A percentile compares a stretch with the other conserved stretches of the same genome.
Evolutionary conservation across 2,797 vertebrate genomes (phyloP).

Genomic region (Rhinogobio ventralis): DNA sequence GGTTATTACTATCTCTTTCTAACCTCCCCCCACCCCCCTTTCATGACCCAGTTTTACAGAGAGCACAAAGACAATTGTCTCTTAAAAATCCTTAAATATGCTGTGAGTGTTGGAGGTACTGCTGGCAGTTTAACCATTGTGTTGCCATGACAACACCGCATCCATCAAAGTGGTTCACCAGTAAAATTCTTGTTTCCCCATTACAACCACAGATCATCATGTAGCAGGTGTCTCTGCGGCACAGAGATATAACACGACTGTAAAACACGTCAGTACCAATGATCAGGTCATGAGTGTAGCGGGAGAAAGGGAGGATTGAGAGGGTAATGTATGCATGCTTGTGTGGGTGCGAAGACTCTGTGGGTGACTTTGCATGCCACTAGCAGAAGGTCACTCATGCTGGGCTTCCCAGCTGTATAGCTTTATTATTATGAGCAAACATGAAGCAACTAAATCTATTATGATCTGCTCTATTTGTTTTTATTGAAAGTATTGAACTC

Average conservation of each 20-base stretch:
- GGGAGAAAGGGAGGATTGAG: constrained; percentile 51
- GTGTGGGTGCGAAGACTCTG: constrained; percentile 51
- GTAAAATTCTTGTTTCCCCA: constrained; percentile 50
- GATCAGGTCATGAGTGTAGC: constrained; percentile 55
- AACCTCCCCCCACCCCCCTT: not conserved
- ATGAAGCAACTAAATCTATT: constrained; percentile 15
- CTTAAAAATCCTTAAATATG: constrained; percentile 60
- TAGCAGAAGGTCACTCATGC: constrained; percentile 54
- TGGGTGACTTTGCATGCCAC: constrained; percentile 56
- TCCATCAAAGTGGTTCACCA: constrained; percentile 62
- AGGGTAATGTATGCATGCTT: constrained; percentile 57
- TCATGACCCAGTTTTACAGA: constrained; percentile 37
- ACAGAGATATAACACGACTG: constrained; percentile 48
- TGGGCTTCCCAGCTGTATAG: constrained; percentile 56
- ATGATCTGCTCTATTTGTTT: constrained; percentile 34
- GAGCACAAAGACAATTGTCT: constrained; percentile 57
- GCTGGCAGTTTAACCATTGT: constrained; percentile 57
- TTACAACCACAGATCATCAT: constrained; percentile 45
- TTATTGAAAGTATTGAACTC: constrained; percentile 39
- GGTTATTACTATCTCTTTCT: not conserved
- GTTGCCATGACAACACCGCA: constrained; percentile 75
- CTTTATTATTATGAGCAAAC: constrained; percentile 46
- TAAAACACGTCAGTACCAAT: constrained; percentile 47
- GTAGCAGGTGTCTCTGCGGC: constrained; percentile 42
- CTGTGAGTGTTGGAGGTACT: constrained; percentile 48